Conservation (phyloP, 2,888 invertebrate species). For the Amphipyra tragopoginis region DNA sequence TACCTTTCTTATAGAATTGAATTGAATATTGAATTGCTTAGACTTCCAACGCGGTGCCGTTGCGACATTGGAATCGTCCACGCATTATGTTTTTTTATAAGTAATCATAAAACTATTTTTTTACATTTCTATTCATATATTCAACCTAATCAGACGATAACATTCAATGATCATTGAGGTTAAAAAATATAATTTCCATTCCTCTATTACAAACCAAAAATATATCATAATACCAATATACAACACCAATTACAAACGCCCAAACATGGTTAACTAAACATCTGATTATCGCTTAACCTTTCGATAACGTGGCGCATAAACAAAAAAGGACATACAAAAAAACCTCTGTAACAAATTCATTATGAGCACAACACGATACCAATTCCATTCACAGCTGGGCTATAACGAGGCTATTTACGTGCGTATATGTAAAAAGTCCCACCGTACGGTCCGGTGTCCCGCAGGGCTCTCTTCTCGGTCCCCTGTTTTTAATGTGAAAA, state of each 20-base stretch:
- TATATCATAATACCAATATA: slow-evolving; percentile 51
- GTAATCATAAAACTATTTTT: background rate
- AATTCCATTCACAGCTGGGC: slow-evolving; percentile 86
- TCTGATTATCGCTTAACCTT: slow-evolving; percentile 60
- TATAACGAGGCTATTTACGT: slow-evolving; percentile 81
- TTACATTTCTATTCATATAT: slow-evolving; percentile 31
- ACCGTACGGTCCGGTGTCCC: slow-evolving; percentile 68
- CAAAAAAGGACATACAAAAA: slow-evolving; percentile 66
- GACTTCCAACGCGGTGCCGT: too few relatives aligned
- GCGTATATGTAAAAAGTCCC: slow-evolving; percentile 72
- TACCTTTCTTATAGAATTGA: too few relatives aligned
- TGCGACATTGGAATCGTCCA: too few relatives aligned
- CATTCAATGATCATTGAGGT: slow-evolving; percentile 40
- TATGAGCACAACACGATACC: slow-evolving; percentile 81
- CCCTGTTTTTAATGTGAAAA: slow-evolving; percentile 77
- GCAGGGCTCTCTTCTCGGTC: slow-evolving; percentile 74
- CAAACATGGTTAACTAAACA: slow-evolving; percentile 49
- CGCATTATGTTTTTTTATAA: background rate
- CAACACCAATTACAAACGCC: slow-evolving; percentile 56
- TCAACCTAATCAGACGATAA: slow-evolving; percentile 41
- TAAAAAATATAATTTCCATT: slow-evolving; percentile 34
- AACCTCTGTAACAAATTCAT: slow-evolving; percentile 80
- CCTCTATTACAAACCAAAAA: slow-evolving; percentile 51
- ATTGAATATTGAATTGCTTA: too few relatives aligned
- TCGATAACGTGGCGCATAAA: slow-evolving; percentile 62